Evolutionary conservation across 2,888 invertebrate genomes (phyloP).

Genomic region (Neocrepidodera transversa): DNA sequence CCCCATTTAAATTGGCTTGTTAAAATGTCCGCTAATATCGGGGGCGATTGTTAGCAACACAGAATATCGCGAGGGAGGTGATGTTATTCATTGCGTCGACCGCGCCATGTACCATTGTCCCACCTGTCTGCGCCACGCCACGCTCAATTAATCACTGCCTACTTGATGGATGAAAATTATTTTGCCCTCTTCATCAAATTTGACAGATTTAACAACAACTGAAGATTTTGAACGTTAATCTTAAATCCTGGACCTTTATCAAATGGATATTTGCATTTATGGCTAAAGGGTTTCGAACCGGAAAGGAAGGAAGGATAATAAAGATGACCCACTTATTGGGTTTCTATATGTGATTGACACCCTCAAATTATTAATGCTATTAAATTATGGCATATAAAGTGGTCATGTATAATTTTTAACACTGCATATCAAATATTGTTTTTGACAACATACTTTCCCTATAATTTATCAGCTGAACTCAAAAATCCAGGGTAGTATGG

Average conservation of each 20-base stretch:
- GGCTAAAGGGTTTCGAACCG: background rate
- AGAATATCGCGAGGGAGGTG: conserved; percentile 21
- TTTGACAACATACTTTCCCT: too few relatives aligned
- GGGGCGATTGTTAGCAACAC: conserved; percentile 18
- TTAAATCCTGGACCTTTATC: conserved; percentile 21
- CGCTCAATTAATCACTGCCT: conserved; percentile 56
- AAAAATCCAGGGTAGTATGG: too few relatives aligned
- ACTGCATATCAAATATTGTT: too few relatives aligned
- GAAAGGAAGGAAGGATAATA: too few relatives aligned
- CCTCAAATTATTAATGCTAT: too few relatives aligned
- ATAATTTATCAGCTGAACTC: too few relatives aligned
- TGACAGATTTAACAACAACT: conserved; percentile 47
- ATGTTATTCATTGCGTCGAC: conserved; percentile 53
- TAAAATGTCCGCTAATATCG: conserved; percentile 21
- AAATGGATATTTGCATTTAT: conserved; percentile 24
- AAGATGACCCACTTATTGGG: too few relatives aligned
- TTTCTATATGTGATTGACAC: too few relatives aligned
- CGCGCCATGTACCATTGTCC: conserved; percentile 53
- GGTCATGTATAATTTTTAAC: too few relatives aligned
- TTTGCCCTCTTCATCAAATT: conserved; percentile 54
- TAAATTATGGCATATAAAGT: too few relatives aligned
- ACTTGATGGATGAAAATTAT: conserved; percentile 58
- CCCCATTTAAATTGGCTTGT: conserved; percentile 22
- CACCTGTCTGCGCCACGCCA: conserved; percentile 57
- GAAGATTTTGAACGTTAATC: conserved; percentile 42